Evolutionary conservation across 2,888 invertebrate genomes (phyloP), one percentile per base, ranked within the genome.

Genomic region (Hyppa rectilinea): DNA sequence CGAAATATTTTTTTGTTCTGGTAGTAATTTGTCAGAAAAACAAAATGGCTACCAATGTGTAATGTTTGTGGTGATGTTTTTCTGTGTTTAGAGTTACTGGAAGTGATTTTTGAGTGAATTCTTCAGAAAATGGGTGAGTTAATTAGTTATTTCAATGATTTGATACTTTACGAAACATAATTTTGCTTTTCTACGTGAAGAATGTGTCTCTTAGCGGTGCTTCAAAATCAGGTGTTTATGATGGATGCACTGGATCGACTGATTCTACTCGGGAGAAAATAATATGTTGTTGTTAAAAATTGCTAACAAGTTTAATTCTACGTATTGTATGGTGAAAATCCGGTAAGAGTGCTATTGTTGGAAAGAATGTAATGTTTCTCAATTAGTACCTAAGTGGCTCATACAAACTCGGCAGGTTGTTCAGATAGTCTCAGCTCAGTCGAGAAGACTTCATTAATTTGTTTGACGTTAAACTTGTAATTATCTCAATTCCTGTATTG

Each of bases 41-140:
- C 87, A 95, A 94, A 89, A 95, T 96, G 95, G 95, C 94, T 80
- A 88, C 88, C 86, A 79, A 81, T 91, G 88, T 92, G 88, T 91
- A 89, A 90, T 95, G 94, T 92, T 93, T 95, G 90, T 91, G 84
- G 90, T 92, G 89, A 88, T 93, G 90, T 90, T 93, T 88, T 92
- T 91, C 88, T 89, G 92, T 93, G 91, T 89, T 76, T 88, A 88
- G 81, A 86, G 89, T 85, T 81, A 81, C 77, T 84, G 82, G 79
- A 86, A 89, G 90, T 90, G 91, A 85, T 87, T 82, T 85, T 87
- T 83, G 79, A 83, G 87, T 86, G 84, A 81, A 84, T 78, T 86
- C 80, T 75, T 70, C 83, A 80, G 75, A 92, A 87, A 89, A 95
- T 95, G 95, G 95, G 95, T 95, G 88, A 92, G 95, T 90, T 36